phyloP scores from a whole-genome alignment of 1,140 invertebrate genomes.

The Zophobas atratus region DNA sequence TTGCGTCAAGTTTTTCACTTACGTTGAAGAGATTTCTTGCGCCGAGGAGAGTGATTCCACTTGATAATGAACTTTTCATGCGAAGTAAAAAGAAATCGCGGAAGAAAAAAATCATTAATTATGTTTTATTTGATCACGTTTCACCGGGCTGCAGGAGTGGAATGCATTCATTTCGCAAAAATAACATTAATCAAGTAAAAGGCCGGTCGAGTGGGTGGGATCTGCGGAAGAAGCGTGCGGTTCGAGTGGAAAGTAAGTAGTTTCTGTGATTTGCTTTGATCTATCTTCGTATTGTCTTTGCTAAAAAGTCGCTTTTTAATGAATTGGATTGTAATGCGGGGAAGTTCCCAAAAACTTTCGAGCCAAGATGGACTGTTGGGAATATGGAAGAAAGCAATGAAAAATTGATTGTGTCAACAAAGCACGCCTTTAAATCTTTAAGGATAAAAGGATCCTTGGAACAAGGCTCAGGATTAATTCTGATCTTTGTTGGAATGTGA shows the following conservation, averaged over 20 bases:
- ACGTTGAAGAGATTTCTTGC: slow-evolving; percentile 14
- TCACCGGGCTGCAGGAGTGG: slow-evolving; percentile 1
- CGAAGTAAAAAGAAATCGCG: not conserved
- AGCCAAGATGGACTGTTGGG: no score
- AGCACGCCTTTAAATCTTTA: no score
- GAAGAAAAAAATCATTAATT: not conserved
- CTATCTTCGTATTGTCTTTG: slow-evolving; percentile 11
- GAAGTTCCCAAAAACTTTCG: no score
- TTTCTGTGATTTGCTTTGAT: slow-evolving; percentile 15
- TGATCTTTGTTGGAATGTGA: no score
- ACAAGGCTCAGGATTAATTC: no score
- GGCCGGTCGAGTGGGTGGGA: not conserved
- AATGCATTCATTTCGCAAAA: slow-evolving; percentile 12
- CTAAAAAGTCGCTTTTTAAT: not conserved
- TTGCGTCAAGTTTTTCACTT: not conserved
- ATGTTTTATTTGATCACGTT: slow-evolving; percentile 4
- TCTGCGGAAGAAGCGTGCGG: not conserved
- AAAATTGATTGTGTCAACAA: no score
- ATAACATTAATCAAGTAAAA: slow-evolving; percentile 32
- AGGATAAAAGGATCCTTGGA: no score
- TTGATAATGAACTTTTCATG: not conserved
- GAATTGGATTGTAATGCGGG: no score
- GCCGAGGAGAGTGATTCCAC: not conserved
- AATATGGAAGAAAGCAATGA: no score
- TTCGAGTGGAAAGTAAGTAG: slow-evolving; percentile 2